Conservation (phyloP, 2,113 vertebrate species). For the Okapia johnstoni region DNA sequence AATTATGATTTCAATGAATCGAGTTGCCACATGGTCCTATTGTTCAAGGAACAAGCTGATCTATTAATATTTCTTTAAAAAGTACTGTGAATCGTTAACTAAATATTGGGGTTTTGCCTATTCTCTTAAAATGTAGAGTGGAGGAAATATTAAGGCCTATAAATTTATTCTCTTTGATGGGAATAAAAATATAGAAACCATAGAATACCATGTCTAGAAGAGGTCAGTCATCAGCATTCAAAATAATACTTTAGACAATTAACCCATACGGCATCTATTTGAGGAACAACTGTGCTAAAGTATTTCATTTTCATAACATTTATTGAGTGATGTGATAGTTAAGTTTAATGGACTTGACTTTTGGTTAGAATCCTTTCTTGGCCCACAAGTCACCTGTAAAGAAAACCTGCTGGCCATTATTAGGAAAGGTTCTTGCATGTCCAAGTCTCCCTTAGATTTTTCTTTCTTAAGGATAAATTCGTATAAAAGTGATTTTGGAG, state of each 20-base stretch:
- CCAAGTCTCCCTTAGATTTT: not conserved
- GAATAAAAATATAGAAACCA: not conserved
- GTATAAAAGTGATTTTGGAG: not conserved
- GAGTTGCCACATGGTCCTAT: not conserved
- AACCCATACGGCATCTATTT: not conserved
- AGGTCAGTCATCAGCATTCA: not conserved
- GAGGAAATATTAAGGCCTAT: not conserved
- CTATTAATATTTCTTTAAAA: constrained; percentile 9
- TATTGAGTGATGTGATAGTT: not conserved
- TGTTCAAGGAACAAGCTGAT: not conserved
- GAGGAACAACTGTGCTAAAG: not conserved
- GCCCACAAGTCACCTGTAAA: not conserved
- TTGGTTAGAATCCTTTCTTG: not conserved
- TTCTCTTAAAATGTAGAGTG: not conserved
- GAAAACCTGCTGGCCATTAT: not conserved
- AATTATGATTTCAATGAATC: not conserved
- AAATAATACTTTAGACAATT: not conserved
- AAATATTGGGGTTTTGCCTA: not conserved
- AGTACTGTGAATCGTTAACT: not conserved
- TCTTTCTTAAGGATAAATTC: not conserved
- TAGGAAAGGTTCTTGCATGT: not conserved
- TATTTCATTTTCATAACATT: not conserved
- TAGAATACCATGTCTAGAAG: not conserved
- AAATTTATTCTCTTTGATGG: not conserved
- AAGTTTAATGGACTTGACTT: not conserved